Base-by-base conservation (phyloP, 2,797 vertebrate genomes). In the Anomalospiza imberbis region DNA sequence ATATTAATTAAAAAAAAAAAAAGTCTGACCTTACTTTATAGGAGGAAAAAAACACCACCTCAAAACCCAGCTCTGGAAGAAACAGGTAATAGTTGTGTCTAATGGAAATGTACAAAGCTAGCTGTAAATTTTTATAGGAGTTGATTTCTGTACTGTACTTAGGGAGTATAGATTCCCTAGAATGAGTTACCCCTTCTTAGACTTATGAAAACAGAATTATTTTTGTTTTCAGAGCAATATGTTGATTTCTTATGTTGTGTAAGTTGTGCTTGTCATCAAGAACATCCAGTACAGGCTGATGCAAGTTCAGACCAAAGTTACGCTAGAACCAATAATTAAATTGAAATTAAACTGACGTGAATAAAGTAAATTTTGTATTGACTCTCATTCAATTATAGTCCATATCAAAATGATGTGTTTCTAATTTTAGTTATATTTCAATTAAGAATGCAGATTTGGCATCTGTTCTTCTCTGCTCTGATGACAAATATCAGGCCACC, bases 1-100 rank as follows among this genome's bases (percentile, higher is more conserved):
- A 40, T 13, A 12, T 6, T 26, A 45, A 54, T 28, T 31, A 31
- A 17, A 54, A 25, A 15, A 11, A 14, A 50, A 47, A 47, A 47
- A 5, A 16, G 1, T 31, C 13, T 61, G 4, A 1, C 15, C 22
- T 4, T 71, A 6, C 31, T 82, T 76, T 65, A 10, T 13, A 31
- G 19, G 12, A n/a, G 5, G 4, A 6, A 19, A 26, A 67, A 73
- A 71, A 3, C 1, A 26, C 2, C 4, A 54, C 8, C 1, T 4
- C 8, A n/a, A 78, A 71, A 1, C 1, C 1, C 2, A 28, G 9
- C 6, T 4, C 62, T 0, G 0, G 9, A 85, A 29, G 15, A 78
- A 61, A 47, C 2, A 36, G 6, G 5, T 32, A 58, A 36, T 28
- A 67, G 2, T 60, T 7, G 0, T 29, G 4, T 26, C 50, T 44